These are phyloP conservation scores for Oplegnathus fasciatus DNA, from an alignment of 2,113 vertebrate genomes.

Conservation along the genomic window DNA sequence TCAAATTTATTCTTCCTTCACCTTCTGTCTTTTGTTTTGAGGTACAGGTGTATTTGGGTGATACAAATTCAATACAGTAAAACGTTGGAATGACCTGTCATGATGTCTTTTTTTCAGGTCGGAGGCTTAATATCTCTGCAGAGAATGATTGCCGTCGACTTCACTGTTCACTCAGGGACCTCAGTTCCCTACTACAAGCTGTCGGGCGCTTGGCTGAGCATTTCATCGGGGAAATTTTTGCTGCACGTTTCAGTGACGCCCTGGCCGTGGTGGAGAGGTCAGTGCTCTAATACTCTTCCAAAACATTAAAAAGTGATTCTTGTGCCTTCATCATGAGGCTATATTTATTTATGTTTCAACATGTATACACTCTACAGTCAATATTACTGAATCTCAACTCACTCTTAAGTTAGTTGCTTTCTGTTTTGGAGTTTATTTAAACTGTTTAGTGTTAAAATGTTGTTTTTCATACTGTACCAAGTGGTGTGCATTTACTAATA, in stretches of 20 bases:
- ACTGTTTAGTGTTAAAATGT: not conserved
- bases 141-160: conserved; percentile 96
- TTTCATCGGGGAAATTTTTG: conserved; percentile 95
- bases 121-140: conserved; percentile 94
- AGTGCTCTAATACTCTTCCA: conserved; percentile 2
- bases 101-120: conserved; percentile 80
- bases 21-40: not conserved
- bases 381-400: not conserved
- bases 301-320: not conserved
- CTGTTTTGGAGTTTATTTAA: not conserved
- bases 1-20: not conserved
- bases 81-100: not conserved
- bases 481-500: not conserved
- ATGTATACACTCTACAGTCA: not conserved
- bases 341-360: not conserved
- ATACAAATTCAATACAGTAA: not conserved
- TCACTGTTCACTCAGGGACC: conserved; percentile 95
- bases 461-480: not conserved
- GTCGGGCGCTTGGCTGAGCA: conserved; percentile 94
- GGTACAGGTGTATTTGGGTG: not conserved
- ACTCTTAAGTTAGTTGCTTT: not conserved
- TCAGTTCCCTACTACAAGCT: conserved; percentile 96
- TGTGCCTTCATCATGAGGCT: not conserved
- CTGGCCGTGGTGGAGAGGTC: conserved; percentile 96
- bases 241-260: conserved; percentile 91